phyloP scores from a whole-genome alignment of 2,888 invertebrate genomes.

The Drosophila tanythrix region DNA sequence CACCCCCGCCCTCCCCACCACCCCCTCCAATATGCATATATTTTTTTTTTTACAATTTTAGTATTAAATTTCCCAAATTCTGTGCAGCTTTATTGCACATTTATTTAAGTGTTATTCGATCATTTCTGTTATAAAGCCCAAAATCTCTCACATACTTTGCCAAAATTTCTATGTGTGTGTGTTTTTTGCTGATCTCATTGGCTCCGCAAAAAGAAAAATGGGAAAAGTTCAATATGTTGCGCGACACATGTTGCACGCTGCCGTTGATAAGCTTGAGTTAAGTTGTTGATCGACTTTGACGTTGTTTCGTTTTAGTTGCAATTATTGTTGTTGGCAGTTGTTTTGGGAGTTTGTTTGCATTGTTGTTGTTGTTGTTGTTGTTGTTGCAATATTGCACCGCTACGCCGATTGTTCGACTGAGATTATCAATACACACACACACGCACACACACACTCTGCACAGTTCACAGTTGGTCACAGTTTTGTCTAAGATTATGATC shows the following conservation, averaged over 20 bases:
- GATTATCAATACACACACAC: slow-evolving; percentile 12
- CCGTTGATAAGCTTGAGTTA: slow-evolving; percentile 9
- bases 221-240: slow-evolving; percentile 32
- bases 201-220: background rate
- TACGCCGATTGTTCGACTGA: slow-evolving; percentile 24
- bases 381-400: slow-evolving; percentile 44
- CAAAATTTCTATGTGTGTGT: background rate
- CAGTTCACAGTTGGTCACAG: slow-evolving; percentile 26
- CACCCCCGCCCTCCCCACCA: too few species aligned
- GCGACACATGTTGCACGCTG: slow-evolving; percentile 59
- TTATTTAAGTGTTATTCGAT: background rate
- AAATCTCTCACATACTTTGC: slow-evolving; percentile 36
- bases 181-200: slow-evolving; percentile 59
- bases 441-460: background rate
- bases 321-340: slow-evolving; percentile 7
- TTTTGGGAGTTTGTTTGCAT: background rate
- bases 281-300: slow-evolving; percentile 3
- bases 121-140: background rate
- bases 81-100: background rate
- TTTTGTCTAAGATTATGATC: slow-evolving; percentile 31
- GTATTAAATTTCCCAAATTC: background rate
- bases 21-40: slow-evolving; percentile 36
- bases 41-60: background rate
- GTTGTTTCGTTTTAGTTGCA: slow-evolving; percentile 1
- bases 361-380: background rate